Evolutionary conservation across 2,797 vertebrate genomes (phyloP).

Genomic region (Paedocypris micromegethes): DNA sequence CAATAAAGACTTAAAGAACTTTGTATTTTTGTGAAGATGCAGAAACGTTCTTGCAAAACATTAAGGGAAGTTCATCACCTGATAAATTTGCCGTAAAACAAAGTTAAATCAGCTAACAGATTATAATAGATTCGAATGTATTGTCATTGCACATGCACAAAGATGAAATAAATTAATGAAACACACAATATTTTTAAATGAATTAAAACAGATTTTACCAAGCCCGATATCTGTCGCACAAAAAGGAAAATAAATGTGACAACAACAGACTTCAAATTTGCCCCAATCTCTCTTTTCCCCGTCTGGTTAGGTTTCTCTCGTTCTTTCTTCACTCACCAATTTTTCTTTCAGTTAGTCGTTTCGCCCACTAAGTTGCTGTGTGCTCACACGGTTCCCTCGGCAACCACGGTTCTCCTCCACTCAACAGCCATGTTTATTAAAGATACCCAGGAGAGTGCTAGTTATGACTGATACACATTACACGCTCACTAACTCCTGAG

Average conservation of each 20-base stretch:
- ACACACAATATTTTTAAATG: too few relatives aligned
- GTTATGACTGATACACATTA: slow-evolving; percentile 46
- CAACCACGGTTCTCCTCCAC: slow-evolving; percentile 44
- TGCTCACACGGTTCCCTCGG: slow-evolving; percentile 48
- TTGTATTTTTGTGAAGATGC: too few relatives aligned
- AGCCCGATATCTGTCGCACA: neutral
- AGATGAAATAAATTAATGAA: too few relatives aligned
- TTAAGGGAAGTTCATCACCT: too few relatives aligned
- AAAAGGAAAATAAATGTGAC: slow-evolving; percentile 9
- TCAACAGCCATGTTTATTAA: slow-evolving; percentile 44
- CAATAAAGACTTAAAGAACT: too few relatives aligned
- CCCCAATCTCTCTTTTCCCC: slow-evolving; percentile 24
- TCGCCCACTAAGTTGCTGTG: slow-evolving; percentile 45
- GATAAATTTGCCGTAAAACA: too few relatives aligned
- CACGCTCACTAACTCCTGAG: slow-evolving; percentile 41
- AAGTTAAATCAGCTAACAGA: too few relatives aligned
- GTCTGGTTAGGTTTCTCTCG: slow-evolving; percentile 16
- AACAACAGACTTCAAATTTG: neutral
- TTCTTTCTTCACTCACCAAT: slow-evolving; percentile 33
- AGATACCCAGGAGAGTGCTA: slow-evolving; percentile 20
- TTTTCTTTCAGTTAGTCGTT: slow-evolving; percentile 37
- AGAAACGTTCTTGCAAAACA: too few relatives aligned
- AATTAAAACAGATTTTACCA: too few relatives aligned
- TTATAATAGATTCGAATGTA: too few relatives aligned
- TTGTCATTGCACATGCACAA: too few relatives aligned